Percentiles rank a stretch among this genome's conserved stretches.
Evolutionary conservation across 2,113 vertebrate species (phyloP).

Genomic region (Drymodes brunneopygia): DNA sequence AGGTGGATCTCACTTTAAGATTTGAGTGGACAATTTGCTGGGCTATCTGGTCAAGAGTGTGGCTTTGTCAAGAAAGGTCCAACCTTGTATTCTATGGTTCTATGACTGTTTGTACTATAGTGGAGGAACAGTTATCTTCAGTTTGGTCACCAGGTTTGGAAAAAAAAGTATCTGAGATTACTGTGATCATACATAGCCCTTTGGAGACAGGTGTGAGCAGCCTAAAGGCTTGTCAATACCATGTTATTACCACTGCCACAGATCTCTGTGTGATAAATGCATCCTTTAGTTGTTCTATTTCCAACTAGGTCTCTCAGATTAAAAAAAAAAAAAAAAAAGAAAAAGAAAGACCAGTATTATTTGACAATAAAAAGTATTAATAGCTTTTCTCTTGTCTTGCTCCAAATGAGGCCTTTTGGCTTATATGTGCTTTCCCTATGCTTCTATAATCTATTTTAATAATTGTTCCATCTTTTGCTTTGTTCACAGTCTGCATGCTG

Average conservation of each 20-base stretch:
- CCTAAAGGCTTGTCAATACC: background rate
- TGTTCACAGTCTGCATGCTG: slow-evolving; percentile 46
- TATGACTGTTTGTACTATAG: background rate
- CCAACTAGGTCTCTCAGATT: background rate
- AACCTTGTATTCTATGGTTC: too few relatives aligned
- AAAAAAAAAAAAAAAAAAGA: background rate
- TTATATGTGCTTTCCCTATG: background rate
- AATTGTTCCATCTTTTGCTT: background rate
- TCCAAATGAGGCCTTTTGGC: background rate
- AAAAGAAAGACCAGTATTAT: rapidly evolving
- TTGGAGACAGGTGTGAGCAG: background rate
- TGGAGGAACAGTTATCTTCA: background rate
- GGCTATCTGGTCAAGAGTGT: background rate
- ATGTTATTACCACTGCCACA: background rate
- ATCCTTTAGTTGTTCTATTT: background rate
- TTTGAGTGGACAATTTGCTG: background rate
- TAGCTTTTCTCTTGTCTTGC: background rate
- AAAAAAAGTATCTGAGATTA: background rate
- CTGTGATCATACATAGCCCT: background rate
- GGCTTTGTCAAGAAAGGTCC: background rate
- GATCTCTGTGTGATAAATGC: background rate
- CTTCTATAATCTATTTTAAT: background rate
- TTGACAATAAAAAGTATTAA: background rate
- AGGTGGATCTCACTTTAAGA: background rate
- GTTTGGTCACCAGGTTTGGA: background rate